Evolutionary conservation across 2,113 vertebrate genomes (phyloP), one percentile per base, ranked within the genome.

Genomic region (Camelus dromedarius): DNA sequence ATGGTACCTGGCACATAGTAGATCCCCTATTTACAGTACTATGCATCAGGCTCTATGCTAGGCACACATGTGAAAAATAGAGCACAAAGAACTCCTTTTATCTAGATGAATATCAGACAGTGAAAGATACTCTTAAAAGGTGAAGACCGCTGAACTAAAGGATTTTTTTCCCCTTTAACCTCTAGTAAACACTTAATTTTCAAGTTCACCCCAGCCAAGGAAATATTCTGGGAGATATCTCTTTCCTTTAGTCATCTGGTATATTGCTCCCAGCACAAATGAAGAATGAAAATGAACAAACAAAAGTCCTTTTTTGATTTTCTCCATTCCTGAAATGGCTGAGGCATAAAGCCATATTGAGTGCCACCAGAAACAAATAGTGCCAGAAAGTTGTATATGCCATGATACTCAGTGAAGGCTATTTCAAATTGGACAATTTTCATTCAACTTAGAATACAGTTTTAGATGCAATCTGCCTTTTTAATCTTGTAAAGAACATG

Each of bases 391-490:
- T 81, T 80, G 50, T 16, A 28, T 19, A 62, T 42, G 70, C 66
- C 54, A 46, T 22, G 38, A 90, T 20, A 46, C n/a, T 93, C 38
- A 48, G 32, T n/a, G 81, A 83, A 90, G 50, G 92, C 10, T 56
- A 83, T 54, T 88, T 76, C 64, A 81, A 94, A 91, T 18, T 64
- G 54, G 52, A 56, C 35, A 22, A 77, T 64, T 72, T 92, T 81
- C 38, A 95, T 18, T 88, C 24, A 84, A 76, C 48, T 76, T 69
- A 75, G 54, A 93, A 81, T 35, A 73, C 4, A 73, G 15, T 87
- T 87, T 94, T 69, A 87, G 38, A 35, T 20, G n/a, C 54, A 66
- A 80, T 93, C n/a, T 92, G 56, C 72, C 97, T 82, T 89, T 89
- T 94, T 79, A 83, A 70, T 85, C 85, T 93, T 72, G 26, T 48